A percentile compares a stretch with the other conserved stretches of the same genome.
Evolutionary conservation across 2,797 vertebrate species (phyloP).

Genomic region (Paratrypauchen microcephalus): DNA sequence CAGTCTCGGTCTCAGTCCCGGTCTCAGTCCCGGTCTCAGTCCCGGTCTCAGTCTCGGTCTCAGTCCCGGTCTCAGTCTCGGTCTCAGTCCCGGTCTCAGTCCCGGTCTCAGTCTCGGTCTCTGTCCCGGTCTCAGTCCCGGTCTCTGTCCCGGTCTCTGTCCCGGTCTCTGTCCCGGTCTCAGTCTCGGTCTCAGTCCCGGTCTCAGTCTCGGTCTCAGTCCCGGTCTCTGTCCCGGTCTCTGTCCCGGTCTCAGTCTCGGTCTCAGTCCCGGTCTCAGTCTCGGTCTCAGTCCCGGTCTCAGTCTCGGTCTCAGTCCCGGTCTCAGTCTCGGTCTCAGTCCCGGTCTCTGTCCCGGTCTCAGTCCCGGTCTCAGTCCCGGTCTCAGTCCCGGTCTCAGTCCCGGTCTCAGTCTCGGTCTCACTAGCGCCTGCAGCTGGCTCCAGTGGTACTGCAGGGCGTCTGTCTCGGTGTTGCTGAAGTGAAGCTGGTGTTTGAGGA

Average conservation of each 20-base stretch:
- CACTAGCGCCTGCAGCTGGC: constrained; percentile 78
- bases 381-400: too few species aligned
- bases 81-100: too few species aligned
- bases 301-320: not conserved
- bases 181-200: too few species aligned
- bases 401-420: not conserved
- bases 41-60: too few species aligned
- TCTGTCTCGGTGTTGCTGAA: constrained; percentile 82
- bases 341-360: not conserved
- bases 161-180: too few species aligned
- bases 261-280: not conserved
- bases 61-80: too few species aligned
- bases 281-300: not conserved
- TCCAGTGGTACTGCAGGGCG: constrained; percentile 83
- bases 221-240: too few species aligned
- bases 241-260: too few species aligned
- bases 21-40: too few species aligned
- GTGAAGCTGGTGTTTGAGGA: constrained; percentile 77
- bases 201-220: constrained; percentile 56
- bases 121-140: not conserved
- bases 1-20: not conserved
- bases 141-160: not conserved
- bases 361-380: not conserved
- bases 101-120: too few species aligned
- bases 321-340: not conserved